phyloP scores from a whole-genome alignment of 2,797 vertebrate genomes.

The Notolabrus celidotus region DNA sequence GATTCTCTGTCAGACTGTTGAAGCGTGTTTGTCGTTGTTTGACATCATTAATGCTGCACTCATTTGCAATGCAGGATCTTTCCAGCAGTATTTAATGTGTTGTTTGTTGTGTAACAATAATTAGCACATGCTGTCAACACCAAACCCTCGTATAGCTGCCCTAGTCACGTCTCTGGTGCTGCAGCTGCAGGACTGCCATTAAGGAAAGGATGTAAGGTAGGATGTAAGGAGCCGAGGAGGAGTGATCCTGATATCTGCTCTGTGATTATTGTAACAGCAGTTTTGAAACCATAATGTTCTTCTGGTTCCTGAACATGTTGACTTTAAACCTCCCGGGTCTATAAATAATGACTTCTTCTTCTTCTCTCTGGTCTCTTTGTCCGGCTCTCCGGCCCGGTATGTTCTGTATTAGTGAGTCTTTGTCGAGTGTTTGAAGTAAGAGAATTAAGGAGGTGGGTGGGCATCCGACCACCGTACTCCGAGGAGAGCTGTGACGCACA shows the following conservation, averaged over 20 bases:
- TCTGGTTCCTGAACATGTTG: slow-evolving; percentile 78
- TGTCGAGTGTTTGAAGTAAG: slow-evolving; percentile 72
- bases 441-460: slow-evolving; percentile 62
- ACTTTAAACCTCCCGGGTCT: slow-evolving; percentile 75
- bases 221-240: slow-evolving; percentile 8
- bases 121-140: not conserved
- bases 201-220: not conserved
- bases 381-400: slow-evolving; percentile 64
- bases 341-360: slow-evolving; percentile 77
- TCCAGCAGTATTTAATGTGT: no score
- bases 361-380: slow-evolving; percentile 20
- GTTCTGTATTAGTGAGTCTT: slow-evolving; percentile 80
- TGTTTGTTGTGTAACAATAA: not conserved
- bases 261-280: slow-evolving; percentile 82
- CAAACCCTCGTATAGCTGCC: not conserved
- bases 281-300: slow-evolving; percentile 77
- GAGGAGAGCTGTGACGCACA: slow-evolving; percentile 72
- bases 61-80: no score
- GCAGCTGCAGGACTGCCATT: not conserved
- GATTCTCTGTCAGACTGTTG: no score
- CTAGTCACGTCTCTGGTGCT: not conserved
- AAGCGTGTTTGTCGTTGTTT: no score
- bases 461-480: slow-evolving; percentile 50
- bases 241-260: slow-evolving; percentile 71
- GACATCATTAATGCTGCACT: no score